phyloP scores from a whole-genome alignment of 2,888 invertebrate species.

The Cosmopolites sordidus region DNA sequence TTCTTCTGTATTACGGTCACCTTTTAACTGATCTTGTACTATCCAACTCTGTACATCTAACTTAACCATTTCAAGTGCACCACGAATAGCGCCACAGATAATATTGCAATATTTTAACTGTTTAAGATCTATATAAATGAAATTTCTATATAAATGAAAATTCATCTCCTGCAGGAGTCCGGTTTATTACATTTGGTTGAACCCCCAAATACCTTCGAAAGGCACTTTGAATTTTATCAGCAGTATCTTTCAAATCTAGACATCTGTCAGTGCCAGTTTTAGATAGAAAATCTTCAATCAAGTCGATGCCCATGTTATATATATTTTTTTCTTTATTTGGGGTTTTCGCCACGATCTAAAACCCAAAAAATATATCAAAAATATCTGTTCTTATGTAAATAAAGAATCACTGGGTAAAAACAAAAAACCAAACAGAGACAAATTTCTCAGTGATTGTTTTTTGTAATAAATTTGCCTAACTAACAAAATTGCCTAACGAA shows the following conservation, averaged over 20 bases:
- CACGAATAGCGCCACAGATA: conserved; percentile 85
- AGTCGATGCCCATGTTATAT: conserved; percentile 97
- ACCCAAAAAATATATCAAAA: too few species aligned
- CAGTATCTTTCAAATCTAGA: conserved; percentile 93
- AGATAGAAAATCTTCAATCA: conserved; percentile 97
- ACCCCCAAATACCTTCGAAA: conserved; percentile 85
- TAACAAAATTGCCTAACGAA: too few species aligned
- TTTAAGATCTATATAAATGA: conserved; percentile 79
- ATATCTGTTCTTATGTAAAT: too few species aligned
- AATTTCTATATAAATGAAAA: conserved; percentile 90
- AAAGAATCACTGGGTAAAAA: too few species aligned
- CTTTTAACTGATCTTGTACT: conserved; percentile 90
- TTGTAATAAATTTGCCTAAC: too few species aligned
- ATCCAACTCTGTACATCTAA: conserved; percentile 94
- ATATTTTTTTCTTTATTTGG: too few species aligned
- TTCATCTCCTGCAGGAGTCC: conserved; percentile 93
- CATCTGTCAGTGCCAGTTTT: conserved; percentile 86
- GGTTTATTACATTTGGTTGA: conserved; percentile 88
- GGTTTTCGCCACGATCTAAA: too few species aligned
- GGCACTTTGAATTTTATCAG: conserved; percentile 86
- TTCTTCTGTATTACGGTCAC: conserved; percentile 91
- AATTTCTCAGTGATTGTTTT: too few species aligned
- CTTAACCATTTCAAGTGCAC: conserved; percentile 98
- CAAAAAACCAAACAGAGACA: too few species aligned
- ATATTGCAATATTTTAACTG: conserved; percentile 88